phyloP scores from a whole-genome alignment of 2,113 vertebrate species.

The Epinephelus lanceolatus region DNA sequence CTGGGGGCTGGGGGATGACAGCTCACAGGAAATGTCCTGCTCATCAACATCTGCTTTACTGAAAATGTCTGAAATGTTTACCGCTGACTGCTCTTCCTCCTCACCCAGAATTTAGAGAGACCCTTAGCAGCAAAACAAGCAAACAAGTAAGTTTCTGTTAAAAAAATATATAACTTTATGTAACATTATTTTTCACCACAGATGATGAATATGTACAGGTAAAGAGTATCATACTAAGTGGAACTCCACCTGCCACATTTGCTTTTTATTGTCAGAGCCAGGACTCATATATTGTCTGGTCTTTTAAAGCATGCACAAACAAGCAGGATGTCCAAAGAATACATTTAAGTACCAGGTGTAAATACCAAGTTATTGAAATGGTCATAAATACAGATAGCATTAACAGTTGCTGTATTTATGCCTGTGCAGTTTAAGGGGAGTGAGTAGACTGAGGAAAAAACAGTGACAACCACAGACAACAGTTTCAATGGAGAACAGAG shows the following conservation, averaged over 20 bases:
- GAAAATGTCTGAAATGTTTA: neutral
- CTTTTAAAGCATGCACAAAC: neutral
- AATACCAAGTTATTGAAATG: neutral
- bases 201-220: too few relatives aligned
- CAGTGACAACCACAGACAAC: neutral
- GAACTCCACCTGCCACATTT: neutral
- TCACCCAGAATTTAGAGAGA: too few relatives aligned
- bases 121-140: too few relatives aligned
- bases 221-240: neutral
- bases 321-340: neutral
- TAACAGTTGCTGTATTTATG: neutral
- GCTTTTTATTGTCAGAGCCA: too few relatives aligned
- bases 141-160: too few relatives aligned
- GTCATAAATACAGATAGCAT: neutral
- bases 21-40: constrained; percentile 4
- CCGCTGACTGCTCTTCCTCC: neutral
- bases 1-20: neutral
- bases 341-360: neutral
- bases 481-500: neutral
- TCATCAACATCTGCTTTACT: neutral
- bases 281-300: too few relatives aligned
- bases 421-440: neutral
- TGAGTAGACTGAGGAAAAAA: neutral
- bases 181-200: too few relatives aligned
- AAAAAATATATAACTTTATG: too few relatives aligned